Conservation (phyloP, 2,888 invertebrate genomes). For the Arge pagana region DNA sequence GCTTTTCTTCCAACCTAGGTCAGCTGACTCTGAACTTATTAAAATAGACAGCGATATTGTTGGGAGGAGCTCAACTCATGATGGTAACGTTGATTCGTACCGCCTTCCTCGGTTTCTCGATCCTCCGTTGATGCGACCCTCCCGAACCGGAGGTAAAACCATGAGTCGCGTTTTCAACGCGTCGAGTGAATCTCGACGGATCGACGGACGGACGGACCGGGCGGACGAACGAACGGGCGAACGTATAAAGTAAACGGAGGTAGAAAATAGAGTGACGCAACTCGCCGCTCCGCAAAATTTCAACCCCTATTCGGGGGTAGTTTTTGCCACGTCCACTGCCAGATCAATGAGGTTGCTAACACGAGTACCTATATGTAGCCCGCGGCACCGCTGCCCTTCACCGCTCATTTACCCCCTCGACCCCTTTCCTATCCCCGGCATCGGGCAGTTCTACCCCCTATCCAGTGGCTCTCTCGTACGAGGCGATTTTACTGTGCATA, state of each 20-base stretch:
- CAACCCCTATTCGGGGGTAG: conserved; percentile 48
- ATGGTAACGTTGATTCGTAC: background rate
- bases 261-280: conserved; percentile 31
- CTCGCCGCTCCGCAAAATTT: conserved; percentile 54
- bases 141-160: conserved; percentile 24
- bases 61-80: conserved; percentile 4
- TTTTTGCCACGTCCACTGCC: conserved; percentile 55
- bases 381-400: conserved; percentile 15
- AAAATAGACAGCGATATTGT: conserved; percentile 45
- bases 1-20: no score
- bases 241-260: conserved; percentile 19
- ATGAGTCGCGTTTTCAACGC: conserved; percentile 52
- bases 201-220: conserved; percentile 22
- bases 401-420: conserved; percentile 17
- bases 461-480: conserved; percentile 31
- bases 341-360: conserved; percentile 59
- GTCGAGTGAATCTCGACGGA: conserved; percentile 51
- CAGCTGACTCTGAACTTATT: no score
- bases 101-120: no score
- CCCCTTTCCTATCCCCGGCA: conserved; percentile 8
- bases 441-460: conserved; percentile 17
- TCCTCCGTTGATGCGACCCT: no score
- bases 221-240: no score
- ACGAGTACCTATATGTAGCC: conserved; percentile 51
- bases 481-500: conserved; percentile 49